These are phyloP conservation scores for Crocidura indochinensis DNA, from an alignment of 2,797 vertebrate genomes.

Conservation along the genomic window DNA sequence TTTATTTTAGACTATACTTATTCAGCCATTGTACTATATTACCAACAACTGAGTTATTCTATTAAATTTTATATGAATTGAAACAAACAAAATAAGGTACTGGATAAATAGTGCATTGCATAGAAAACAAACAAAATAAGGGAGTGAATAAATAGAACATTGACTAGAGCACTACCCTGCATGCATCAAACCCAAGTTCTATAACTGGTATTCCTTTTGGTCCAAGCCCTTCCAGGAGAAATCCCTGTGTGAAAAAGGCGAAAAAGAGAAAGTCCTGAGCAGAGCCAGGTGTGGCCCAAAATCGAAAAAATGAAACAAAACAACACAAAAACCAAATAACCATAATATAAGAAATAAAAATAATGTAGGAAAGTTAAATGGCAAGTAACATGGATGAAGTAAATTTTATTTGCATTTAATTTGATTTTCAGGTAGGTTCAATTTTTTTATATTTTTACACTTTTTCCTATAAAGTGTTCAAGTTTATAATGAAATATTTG, in stretches of 20 bases:
- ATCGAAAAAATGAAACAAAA: no score
- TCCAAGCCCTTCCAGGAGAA: no score
- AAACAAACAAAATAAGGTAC: neutral
- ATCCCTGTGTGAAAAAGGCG: no score
- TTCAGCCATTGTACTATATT: neutral
- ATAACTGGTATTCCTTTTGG: no score
- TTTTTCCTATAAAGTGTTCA: neutral
- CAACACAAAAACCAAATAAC: neutral
- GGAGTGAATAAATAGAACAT: no score
- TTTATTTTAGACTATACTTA: neutral
- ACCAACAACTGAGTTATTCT: slow-evolving; percentile 5
- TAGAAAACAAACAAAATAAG: neutral
- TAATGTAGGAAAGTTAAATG: slow-evolving; percentile 10
- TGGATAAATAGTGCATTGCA: no score
- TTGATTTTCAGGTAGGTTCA: neutral
- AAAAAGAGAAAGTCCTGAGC: no score
- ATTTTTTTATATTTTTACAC: neutral
- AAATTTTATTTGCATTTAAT: slow-evolving; percentile 31
- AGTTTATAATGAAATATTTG: neutral
- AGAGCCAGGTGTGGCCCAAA: no score
- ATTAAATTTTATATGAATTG: neutral
- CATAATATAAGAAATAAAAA: slow-evolving; percentile 14
- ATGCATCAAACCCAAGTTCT: no score
- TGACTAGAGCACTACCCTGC: no score
- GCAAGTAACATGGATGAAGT: neutral